phyloP scores from a whole-genome alignment of 1,140 invertebrate species.

The Ceratoteleas bidentatus region DNA sequence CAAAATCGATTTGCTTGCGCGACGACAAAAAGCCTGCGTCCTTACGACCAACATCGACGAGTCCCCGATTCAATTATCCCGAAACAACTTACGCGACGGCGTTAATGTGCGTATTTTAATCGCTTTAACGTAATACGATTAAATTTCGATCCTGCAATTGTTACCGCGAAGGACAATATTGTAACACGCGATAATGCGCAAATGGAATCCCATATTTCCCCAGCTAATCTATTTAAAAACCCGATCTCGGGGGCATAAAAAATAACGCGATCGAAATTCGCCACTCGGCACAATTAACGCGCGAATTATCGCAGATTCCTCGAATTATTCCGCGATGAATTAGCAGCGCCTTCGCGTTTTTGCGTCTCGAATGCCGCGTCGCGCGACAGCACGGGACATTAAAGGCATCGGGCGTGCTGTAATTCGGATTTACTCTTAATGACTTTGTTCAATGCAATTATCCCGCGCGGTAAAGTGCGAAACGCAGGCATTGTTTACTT shows the following conservation, averaged over 20 bases:
- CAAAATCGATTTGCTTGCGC: too few species aligned
- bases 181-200: constrained; percentile 27
- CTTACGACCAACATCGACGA: too few species aligned
- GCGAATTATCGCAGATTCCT: constrained; percentile 37
- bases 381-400: constrained; percentile 32
- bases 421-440: constrained; percentile 48
- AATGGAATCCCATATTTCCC: constrained; percentile 18
- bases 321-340: constrained; percentile 25
- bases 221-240: constrained; percentile 22
- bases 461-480: constrained; percentile 18
- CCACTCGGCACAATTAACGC: constrained; percentile 13
- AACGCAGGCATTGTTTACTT: constrained; percentile 30
- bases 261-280: constrained; percentile 19
- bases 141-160: constrained; percentile 33
- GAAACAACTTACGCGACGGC: constrained; percentile 7
- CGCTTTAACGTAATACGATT: constrained; percentile 44
- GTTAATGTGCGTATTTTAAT: constrained; percentile 37
- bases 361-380: constrained; percentile 24
- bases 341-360: constrained; percentile 19
- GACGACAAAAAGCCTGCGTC: too few species aligned
- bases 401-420: constrained; percentile 42
- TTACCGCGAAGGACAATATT: constrained; percentile 28
- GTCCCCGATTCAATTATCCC: constrained; percentile 14
- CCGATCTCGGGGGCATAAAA: constrained; percentile 6
- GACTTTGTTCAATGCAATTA: constrained; percentile 35